Conservation (phyloP, 2,888 invertebrate genomes). For the Polymixis lichenea region DNA sequence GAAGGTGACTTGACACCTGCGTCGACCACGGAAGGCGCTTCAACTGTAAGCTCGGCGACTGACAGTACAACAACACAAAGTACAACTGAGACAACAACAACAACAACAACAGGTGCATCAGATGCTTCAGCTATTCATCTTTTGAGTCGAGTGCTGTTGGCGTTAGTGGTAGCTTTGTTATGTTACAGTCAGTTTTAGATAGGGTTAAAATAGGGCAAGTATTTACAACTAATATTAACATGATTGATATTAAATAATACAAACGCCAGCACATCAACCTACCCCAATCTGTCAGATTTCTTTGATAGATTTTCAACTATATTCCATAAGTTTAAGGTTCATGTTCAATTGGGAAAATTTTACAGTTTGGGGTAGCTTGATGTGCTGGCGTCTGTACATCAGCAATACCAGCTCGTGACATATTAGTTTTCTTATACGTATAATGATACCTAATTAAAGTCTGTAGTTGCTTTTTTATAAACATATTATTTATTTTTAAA, state of each 20-base stretch:
- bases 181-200: constrained; percentile 34
- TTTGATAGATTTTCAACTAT: too few species aligned
- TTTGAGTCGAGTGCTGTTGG: constrained; percentile 55
- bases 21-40: not conserved
- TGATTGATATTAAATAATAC: not conserved
- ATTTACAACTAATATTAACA: not conserved
- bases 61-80: constrained; percentile 5
- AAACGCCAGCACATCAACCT: too few species aligned
- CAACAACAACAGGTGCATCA: not conserved
- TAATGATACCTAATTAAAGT: not conserved
- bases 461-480: not conserved
- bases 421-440: not conserved
- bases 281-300: too few species aligned
- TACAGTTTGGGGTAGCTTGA: too few species aligned
- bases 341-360: too few species aligned
- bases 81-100: not conserved
- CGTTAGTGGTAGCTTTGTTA: constrained; percentile 34
- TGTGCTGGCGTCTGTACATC: too few species aligned
- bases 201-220: not conserved
- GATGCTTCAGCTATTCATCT: constrained; percentile 46
- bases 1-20: constrained; percentile 30
- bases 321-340: too few species aligned
- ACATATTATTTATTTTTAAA: not conserved
- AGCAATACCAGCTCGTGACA: not conserved
- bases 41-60: not conserved